Evolutionary conservation across 2,888 invertebrate genomes (phyloP).

Genomic region (Leptinotarsa tumamoca): DNA sequence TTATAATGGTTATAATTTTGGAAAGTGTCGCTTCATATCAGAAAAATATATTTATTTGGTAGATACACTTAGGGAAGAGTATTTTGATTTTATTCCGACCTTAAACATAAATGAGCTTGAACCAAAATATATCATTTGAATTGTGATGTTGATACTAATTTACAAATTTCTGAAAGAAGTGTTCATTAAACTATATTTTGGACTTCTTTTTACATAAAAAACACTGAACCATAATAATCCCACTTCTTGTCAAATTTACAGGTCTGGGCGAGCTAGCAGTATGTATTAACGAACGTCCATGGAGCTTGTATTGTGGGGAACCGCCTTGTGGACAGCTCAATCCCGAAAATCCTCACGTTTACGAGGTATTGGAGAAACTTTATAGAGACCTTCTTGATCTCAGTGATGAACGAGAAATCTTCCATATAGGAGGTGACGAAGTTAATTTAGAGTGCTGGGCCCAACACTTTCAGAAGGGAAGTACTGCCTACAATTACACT

Average conservation of each 20-base stretch:
- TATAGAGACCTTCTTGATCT: slow-evolving; percentile 82
- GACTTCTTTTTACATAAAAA: no score
- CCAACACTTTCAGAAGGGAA: slow-evolving; percentile 63
- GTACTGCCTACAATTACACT: slow-evolving; percentile 71
- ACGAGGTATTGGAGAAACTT: slow-evolving; percentile 77
- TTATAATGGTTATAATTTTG: no score
- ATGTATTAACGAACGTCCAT: slow-evolving; percentile 82
- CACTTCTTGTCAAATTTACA: slow-evolving; percentile 28
- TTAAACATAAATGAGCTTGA: no score
- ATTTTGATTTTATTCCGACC: no score
- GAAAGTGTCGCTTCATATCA: no score
- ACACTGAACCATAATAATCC: no score
- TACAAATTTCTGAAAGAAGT: no score
- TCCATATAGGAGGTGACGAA: slow-evolving; percentile 88
- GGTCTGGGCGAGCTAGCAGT: slow-evolving; percentile 80
- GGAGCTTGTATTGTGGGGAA: slow-evolving; percentile 84
- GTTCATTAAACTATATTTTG: no score
- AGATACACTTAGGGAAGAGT: no score
- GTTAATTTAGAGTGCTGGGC: slow-evolving; percentile 87
- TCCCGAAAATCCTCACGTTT: slow-evolving; percentile 83
- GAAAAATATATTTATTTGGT: no score
- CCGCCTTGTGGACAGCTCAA: slow-evolving; percentile 90
- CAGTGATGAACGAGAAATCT: slow-evolving; percentile 81
- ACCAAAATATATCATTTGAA: no score
- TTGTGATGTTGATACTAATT: no score